phyloP scores from a whole-genome alignment of 1,140 invertebrate species.

The Heterodera schachtii region DNA sequence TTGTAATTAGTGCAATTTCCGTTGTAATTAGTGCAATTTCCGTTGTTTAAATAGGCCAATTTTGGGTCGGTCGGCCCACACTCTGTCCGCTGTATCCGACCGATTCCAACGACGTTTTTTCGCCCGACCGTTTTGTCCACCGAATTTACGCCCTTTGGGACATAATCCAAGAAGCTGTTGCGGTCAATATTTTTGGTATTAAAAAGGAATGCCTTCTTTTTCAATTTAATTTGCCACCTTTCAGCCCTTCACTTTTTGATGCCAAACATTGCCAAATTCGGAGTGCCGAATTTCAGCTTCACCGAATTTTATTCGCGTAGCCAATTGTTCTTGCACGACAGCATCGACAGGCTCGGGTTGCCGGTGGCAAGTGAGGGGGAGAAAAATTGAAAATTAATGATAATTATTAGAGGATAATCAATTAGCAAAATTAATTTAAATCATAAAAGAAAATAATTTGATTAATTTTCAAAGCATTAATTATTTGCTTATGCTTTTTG shows the following conservation, averaged over 20 bases:
- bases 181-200: slow-evolving; percentile 16
- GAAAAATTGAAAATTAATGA: too few relatives aligned
- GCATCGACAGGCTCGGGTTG: slow-evolving; percentile 19
- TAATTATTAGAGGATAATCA: too few relatives aligned
- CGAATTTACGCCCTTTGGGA: background rate
- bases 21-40: background rate
- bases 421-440: too few relatives aligned
- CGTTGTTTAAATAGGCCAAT: background rate
- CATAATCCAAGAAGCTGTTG: background rate
- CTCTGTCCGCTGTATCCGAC: background rate
- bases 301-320: slow-evolving; percentile 18
- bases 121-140: background rate
- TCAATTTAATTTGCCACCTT: background rate
- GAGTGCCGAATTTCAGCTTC: slow-evolving; percentile 20
- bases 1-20: background rate
- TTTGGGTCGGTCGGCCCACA: background rate
- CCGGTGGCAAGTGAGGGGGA: slow-evolving; percentile 14
- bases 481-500: too few relatives aligned
- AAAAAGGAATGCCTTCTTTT: background rate
- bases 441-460: too few relatives aligned
- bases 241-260: slow-evolving; percentile 11
- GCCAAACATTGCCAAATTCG: slow-evolving; percentile 17
- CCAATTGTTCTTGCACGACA: slow-evolving; percentile 15
- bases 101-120: background rate
- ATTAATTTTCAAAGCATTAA: too few relatives aligned